A percentile compares a stretch with the other conserved stretches of the same genome.
Evolutionary conservation across 2,797 vertebrate genomes (phyloP).

Genomic region (Bradypodion ventrale): DNA sequence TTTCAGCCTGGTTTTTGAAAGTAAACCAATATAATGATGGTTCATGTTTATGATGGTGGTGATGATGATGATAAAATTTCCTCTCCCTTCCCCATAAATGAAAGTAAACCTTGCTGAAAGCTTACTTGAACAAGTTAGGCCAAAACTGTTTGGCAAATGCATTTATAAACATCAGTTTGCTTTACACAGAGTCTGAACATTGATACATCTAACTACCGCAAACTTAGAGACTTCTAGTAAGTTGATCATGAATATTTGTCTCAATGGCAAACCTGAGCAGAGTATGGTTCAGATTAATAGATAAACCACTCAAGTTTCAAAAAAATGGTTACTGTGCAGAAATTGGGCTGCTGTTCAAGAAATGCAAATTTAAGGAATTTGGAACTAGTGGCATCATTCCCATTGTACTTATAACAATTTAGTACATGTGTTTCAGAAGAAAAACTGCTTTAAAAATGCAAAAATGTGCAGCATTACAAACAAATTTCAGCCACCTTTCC

Average conservation of each 20-base stretch:
- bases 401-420: background rate
- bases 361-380: background rate
- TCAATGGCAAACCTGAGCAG: background rate
- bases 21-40: too few relatives aligned
- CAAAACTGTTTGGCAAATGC: background rate
- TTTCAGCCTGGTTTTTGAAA: background rate
- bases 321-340: background rate
- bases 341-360: background rate
- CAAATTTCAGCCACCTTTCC: background rate
- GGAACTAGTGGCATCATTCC: background rate
- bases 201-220: background rate
- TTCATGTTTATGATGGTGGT: too few relatives aligned
- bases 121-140: too few relatives aligned
- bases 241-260: background rate
- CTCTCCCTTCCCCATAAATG: background rate
- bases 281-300: background rate
- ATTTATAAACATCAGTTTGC: background rate
- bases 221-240: background rate
- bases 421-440: background rate
- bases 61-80: background rate
- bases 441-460: background rate
- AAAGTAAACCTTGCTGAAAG: background rate
- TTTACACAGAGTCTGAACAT: background rate
- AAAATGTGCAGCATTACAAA: background rate
- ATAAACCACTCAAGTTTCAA: background rate